phyloP scores from a whole-genome alignment of 2,113 vertebrate genomes.

The Hemicordylus capensis region DNA sequence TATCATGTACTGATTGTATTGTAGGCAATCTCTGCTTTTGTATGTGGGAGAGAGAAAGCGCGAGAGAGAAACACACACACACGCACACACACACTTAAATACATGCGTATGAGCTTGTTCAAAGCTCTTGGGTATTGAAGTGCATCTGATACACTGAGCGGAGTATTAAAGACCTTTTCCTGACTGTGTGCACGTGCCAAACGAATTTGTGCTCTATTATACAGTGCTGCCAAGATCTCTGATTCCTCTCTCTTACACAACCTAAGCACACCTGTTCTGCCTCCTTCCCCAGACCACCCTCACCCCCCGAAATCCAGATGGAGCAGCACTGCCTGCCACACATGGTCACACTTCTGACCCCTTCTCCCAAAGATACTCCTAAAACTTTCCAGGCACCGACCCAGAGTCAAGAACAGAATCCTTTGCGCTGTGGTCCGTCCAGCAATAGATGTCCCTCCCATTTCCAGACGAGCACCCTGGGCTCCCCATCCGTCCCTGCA shows the following conservation, averaged over 20 bases:
- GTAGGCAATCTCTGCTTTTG: not conserved
- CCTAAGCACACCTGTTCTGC: not conserved
- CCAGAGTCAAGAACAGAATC: not conserved
- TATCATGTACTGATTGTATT: not conserved
- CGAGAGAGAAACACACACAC: not conserved
- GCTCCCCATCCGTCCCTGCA: not conserved
- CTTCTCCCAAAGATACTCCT: not conserved
- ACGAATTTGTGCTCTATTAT: not conserved
- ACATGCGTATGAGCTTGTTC: not conserved
- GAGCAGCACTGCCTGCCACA: not conserved
- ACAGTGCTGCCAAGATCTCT: not conserved
- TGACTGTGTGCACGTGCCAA: not conserved
- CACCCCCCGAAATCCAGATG: not conserved
- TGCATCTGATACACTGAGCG: not conserved
- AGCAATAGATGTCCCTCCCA: not conserved
- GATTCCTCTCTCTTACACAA: not conserved
- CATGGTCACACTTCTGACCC: not conserved
- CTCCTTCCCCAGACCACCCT: not conserved
- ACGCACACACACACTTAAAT: not conserved
- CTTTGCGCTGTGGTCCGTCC: not conserved
- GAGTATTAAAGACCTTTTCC: not conserved
- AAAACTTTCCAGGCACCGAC: conserved; percentile 15
- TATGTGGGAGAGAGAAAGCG: not conserved
- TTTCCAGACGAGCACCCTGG: not conserved
- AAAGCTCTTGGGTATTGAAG: not conserved